Evolutionary conservation across 2,113 vertebrate species (phyloP).

Genomic region (Lepus americanus): DNA sequence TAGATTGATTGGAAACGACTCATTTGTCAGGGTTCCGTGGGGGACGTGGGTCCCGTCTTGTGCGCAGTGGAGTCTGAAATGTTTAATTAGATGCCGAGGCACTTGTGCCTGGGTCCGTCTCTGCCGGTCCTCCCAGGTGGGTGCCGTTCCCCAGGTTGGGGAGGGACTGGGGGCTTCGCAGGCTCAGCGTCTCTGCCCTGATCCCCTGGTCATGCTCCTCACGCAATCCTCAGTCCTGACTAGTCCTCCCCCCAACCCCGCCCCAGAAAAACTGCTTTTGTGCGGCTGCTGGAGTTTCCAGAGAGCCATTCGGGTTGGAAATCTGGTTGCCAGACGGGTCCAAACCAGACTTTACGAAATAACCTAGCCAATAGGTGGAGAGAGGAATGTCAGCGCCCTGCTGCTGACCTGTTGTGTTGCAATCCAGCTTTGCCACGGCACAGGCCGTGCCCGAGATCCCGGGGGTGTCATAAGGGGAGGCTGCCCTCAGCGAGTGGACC

Average conservation of each 20-base stretch:
- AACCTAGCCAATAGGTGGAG: constrained; percentile 20
- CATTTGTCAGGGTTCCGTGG: constrained; percentile 79
- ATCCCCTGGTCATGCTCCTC: background rate
- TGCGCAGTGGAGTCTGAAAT: constrained; percentile 77
- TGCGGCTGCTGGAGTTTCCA: constrained; percentile 49
- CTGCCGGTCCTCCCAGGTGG: constrained; percentile 9
- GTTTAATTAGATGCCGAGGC: constrained; percentile 79
- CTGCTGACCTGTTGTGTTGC: constrained; percentile 38
- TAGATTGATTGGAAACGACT: constrained; percentile 82
- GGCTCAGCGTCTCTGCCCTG: background rate
- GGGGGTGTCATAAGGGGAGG: background rate
- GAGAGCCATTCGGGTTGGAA: constrained; percentile 61
- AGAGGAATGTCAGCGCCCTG: constrained; percentile 61
- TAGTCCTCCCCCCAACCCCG: background rate
- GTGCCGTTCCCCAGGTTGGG: constrained; percentile 15
- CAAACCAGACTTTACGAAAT: constrained; percentile 68
- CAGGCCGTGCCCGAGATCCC: background rate
- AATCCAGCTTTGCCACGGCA: constrained; percentile 48
- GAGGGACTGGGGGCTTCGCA: background rate
- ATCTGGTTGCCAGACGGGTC: constrained; percentile 74
- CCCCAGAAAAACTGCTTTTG: constrained; percentile 61
- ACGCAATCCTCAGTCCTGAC: background rate
- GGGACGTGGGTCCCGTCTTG: constrained; percentile 57
- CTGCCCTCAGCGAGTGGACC: background rate
- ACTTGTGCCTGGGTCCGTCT: constrained; percentile 52